Conservation (phyloP, 2,113 vertebrate species). For the Hystrix cristata region DNA sequence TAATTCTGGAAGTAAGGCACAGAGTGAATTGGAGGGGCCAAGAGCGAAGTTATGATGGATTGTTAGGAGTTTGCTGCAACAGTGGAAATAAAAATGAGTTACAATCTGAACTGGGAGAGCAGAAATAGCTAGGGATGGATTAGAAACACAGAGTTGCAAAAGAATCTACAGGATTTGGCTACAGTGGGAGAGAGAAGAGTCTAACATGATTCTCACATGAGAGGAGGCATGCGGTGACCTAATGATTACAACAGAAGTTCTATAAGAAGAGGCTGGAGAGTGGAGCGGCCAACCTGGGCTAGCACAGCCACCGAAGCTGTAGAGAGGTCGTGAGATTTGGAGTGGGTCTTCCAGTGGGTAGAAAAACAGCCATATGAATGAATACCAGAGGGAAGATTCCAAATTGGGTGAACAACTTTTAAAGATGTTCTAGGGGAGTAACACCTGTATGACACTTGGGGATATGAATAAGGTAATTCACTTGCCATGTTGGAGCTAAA, state of each 20-base stretch:
- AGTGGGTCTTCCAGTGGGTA: background rate
- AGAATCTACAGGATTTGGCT: background rate
- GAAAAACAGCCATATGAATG: background rate
- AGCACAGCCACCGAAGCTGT: background rate
- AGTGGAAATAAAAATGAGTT: slow-evolving; percentile 28
- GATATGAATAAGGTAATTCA: background rate
- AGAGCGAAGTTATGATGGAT: background rate
- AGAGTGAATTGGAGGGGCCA: background rate
- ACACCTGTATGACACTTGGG: background rate
- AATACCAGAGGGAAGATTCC: background rate
- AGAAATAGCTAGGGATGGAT: background rate
- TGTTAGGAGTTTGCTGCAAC: background rate
- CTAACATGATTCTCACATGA: background rate
- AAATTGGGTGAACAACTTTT: background rate
- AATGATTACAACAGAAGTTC: background rate
- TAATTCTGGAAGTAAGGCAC: background rate
- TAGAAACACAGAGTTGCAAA: background rate
- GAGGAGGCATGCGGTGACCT: background rate
- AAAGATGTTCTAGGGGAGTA: background rate
- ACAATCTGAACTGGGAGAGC: background rate
- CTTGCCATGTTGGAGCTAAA: background rate
- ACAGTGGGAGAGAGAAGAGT: background rate
- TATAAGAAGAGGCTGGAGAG: background rate
- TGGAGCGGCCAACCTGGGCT: background rate
- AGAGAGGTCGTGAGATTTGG: background rate